Evolutionary conservation across 1,140 invertebrate genomes (phyloP).

Genomic region (Ericerus pela): DNA sequence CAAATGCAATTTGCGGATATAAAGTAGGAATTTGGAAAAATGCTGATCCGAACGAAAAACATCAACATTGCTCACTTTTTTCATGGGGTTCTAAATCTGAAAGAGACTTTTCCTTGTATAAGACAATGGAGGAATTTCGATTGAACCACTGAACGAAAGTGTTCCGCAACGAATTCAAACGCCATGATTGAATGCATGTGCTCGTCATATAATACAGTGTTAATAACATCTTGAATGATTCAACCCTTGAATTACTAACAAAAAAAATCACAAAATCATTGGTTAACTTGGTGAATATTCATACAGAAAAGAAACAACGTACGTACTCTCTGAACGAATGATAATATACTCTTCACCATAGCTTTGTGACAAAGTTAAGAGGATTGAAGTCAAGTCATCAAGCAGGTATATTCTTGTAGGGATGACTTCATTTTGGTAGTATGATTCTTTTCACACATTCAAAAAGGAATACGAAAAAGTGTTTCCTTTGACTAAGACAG

Average conservation of each 20-base stretch:
- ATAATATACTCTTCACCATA: too few relatives aligned
- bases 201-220: slow-evolving; percentile 51
- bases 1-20: neutral
- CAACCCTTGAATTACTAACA: neutral
- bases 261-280: too few relatives aligned
- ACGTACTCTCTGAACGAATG: too few relatives aligned
- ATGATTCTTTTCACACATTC: too few relatives aligned
- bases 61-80: neutral
- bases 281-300: too few relatives aligned
- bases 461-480: too few relatives aligned
- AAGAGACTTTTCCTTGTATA: slow-evolving; percentile 25
- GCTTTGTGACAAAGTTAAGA: too few relatives aligned
- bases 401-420: too few relatives aligned
- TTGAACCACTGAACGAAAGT: slow-evolving; percentile 22
- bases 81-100: slow-evolving; percentile 16
- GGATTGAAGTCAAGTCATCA: too few relatives aligned
- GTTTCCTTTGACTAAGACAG: too few relatives aligned
- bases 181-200: slow-evolving; percentile 48
- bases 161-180: slow-evolving; percentile 37
- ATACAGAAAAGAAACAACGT: too few relatives aligned
- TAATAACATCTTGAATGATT: slow-evolving; percentile 35
- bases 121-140: slow-evolving; percentile 24
- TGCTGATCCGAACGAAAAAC: neutral
- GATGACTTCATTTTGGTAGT: too few relatives aligned
- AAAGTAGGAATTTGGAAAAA: neutral